Conservation (phyloP, 2,797 vertebrate genomes). For the Enteromius trimaculatus region DNA sequence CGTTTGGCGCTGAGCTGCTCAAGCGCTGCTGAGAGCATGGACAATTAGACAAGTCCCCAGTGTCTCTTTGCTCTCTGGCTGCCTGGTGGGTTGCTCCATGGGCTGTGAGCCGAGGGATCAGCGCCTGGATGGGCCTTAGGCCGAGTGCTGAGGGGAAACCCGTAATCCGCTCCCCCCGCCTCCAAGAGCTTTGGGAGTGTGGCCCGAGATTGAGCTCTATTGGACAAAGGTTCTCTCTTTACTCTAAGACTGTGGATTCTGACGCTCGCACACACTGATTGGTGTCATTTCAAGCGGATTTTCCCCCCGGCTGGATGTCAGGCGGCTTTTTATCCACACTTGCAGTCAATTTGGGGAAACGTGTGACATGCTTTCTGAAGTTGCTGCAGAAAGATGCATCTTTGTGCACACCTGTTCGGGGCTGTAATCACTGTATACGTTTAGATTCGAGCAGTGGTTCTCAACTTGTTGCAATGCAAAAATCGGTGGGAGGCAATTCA, state of each 20-base stretch:
- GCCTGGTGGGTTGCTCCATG: constrained; percentile 77
- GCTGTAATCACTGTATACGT: neutral
- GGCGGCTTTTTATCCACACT: neutral
- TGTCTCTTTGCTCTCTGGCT: constrained; percentile 84
- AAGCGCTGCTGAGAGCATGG: constrained; percentile 80
- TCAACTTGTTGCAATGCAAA: neutral
- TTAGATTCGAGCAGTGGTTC: neutral
- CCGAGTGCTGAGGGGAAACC: constrained; percentile 76
- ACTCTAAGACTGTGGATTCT: constrained; percentile 60
- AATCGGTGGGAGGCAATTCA: neutral
- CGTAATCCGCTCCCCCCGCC: constrained; percentile 75
- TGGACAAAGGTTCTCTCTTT: constrained; percentile 64
- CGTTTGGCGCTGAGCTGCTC: constrained; percentile 79
- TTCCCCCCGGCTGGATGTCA: constrained; percentile 33
- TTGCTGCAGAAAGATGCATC: constrained; percentile 6
- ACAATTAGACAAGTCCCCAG: constrained; percentile 84
- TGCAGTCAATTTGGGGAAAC: constrained; percentile 24
- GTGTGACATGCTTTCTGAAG: constrained; percentile 4
- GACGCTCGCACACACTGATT: constrained; percentile 61
- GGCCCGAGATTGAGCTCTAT: constrained; percentile 73
- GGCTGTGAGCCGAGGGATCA: constrained; percentile 71
- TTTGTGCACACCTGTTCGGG: neutral
- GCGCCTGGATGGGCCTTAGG: constrained; percentile 78
- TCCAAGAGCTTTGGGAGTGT: constrained; percentile 76
- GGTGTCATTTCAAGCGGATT: constrained; percentile 45